Base-by-base conservation (phyloP, 2,113 vertebrate genomes). In the Hiodon alosoides region DNA sequence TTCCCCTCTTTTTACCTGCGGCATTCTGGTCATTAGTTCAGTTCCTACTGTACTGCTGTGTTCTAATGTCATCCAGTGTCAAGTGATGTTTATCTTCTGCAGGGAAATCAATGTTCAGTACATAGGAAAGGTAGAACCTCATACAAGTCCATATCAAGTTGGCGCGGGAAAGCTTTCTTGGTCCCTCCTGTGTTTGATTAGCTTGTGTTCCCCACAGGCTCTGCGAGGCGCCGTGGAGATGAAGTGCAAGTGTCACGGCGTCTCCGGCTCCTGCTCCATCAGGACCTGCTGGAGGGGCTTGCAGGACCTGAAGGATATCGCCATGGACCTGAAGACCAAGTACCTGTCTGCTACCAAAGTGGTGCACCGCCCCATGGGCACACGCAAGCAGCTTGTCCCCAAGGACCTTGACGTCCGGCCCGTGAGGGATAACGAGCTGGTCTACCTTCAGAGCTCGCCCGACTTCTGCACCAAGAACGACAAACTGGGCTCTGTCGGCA, bases 181-280 rank as follows among this genome's bases (percentile, higher is more conserved):
- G 54, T 57, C 9, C 6, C 55, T n/a, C 6, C 31, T 71, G n/a
- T 31, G 31, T 48, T 57, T 71, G 70, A 71, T 3, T 52, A 2
- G 14, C 17, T 7, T 16, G 4, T n/a, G 50, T 11, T 53, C 61
- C 47, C 55, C 58, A 3, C 68, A 99, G 97, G 95, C 87, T 60
- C 86, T 99, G 81, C 90, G 88, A 70, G 94, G 92, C 2, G 95
- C 96, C 7, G 82, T 99, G 84, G 97, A 98, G 83, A 91, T 96
- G 92, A 99, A 99, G 87, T 99, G 97, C 87, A 99, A 99, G 73
- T 99, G 97, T 80, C 97, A 99, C 0, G 97, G 97, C 1, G 97
- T 99, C 3, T 99, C 97, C 1, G 97, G 97, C 75, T 99, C 97
- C 82, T 99, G 97, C 85, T 99, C 97, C 55, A 96, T 99, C 83